phyloP scores from a whole-genome alignment of 1,140 invertebrate species.

The Sesamia nonagrioides region DNA sequence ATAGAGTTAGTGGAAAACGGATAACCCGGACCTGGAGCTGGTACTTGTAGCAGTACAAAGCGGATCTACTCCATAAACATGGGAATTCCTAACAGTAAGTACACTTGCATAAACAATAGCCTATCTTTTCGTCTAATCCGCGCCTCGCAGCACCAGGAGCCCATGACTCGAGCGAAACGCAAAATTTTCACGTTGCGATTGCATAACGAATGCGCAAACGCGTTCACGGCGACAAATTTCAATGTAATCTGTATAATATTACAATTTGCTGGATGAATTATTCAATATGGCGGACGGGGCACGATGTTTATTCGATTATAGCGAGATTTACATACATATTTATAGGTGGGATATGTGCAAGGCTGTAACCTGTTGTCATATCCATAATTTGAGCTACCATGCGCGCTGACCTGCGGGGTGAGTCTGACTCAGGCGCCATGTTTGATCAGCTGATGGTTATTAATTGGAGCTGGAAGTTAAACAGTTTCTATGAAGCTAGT shows the following conservation, averaged over 20 bases:
- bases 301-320: slow-evolving; percentile 78
- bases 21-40: not conserved
- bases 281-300: slow-evolving; percentile 70
- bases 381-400: slow-evolving; percentile 40
- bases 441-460: not conserved
- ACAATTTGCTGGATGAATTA: slow-evolving; percentile 83
- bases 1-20: not conserved
- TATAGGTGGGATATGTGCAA: slow-evolving; percentile 59
- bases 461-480: not conserved
- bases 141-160: not conserved
- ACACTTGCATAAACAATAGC: not conserved
- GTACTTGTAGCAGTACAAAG: not conserved
- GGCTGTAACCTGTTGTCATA: slow-evolving; percentile 65
- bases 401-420: slow-evolving; percentile 37
- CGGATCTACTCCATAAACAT: not conserved
- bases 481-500: not conserved
- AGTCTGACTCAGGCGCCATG: not conserved
- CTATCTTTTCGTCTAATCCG: slow-evolving; percentile 37
- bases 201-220: slow-evolving; percentile 62
- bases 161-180: slow-evolving; percentile 34
- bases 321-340: slow-evolving; percentile 62
- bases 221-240: slow-evolving; percentile 69
- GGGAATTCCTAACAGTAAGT: slow-evolving; percentile 9
- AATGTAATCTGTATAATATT: slow-evolving; percentile 81
- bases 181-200: slow-evolving; percentile 55